Evolutionary conservation across 2,797 vertebrate genomes (phyloP).

Genomic region (Novumbra hubbsi): DNA sequence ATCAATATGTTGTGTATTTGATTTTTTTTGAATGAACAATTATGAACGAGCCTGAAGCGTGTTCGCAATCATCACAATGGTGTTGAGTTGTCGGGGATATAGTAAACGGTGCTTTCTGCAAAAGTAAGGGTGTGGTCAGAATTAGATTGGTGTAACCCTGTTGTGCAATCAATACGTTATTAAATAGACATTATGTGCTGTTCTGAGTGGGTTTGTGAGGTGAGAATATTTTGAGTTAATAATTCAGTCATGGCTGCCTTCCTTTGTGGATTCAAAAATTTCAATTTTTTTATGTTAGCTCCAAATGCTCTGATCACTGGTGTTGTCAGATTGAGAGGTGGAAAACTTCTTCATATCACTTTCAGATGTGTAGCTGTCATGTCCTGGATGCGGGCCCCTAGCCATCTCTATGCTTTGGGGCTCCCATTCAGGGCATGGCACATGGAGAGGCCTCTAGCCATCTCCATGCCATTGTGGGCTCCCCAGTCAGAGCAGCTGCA

Average conservation of each 20-base stretch:
- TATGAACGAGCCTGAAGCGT: neutral
- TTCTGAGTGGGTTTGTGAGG: conserved; percentile 1
- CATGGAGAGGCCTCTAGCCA: too few relatives aligned
- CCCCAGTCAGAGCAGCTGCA: too few relatives aligned
- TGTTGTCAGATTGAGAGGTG: conserved; percentile 47
- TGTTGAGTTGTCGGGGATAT: too few relatives aligned
- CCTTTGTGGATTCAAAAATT: conserved; percentile 57
- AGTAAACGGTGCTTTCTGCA: too few relatives aligned
- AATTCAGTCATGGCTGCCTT: conserved; percentile 44
- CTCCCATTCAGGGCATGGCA: too few relatives aligned
- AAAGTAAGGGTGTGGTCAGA: too few relatives aligned
- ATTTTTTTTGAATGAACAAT: neutral
- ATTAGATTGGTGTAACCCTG: too few relatives aligned
- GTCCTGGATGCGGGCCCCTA: too few relatives aligned
- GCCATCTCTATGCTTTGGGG: too few relatives aligned
- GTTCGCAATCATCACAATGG: neutral
- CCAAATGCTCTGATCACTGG: conserved; percentile 55
- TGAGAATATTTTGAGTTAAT: conserved; percentile 26
- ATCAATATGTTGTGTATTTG: neutral
- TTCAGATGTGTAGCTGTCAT: conserved; percentile 56
- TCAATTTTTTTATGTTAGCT: conserved; percentile 50
- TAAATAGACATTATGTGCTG: too few relatives aligned
- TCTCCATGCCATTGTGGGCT: too few relatives aligned
- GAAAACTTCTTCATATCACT: conserved; percentile 42
- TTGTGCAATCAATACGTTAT: too few relatives aligned